phyloP scores from a whole-genome alignment of 2,888 invertebrate species.

The Agelastica alni region DNA sequence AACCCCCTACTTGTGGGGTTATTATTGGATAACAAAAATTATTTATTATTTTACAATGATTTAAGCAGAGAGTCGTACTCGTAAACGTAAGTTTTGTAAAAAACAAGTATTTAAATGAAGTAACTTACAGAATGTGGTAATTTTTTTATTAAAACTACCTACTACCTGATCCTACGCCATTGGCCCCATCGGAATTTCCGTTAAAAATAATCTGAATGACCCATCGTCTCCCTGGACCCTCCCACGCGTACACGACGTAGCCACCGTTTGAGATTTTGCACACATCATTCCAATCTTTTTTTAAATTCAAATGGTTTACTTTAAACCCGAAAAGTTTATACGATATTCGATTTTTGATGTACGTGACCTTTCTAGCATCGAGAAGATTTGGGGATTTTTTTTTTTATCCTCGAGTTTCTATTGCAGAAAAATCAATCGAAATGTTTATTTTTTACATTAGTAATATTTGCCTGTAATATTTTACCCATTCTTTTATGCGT shows the following conservation, averaged over 20 bases:
- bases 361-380: background rate
- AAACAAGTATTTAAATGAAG: too few species aligned
- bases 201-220: constrained; percentile 16
- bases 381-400: constrained; percentile 3
- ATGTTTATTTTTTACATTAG: too few species aligned
- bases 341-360: background rate
- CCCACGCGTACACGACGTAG: constrained; percentile 8
- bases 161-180: constrained; percentile 1
- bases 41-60: too few species aligned
- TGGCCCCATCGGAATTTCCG: constrained; percentile 18
- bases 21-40: too few species aligned
- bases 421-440: too few species aligned
- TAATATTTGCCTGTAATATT: too few species aligned
- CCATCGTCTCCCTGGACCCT: background rate
- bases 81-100: too few species aligned
- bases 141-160: background rate
- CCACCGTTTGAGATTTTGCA: constrained; percentile 19
- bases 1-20: too few species aligned
- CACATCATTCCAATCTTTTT: constrained; percentile 22
- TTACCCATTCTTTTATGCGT: too few species aligned
- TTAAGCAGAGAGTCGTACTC: too few species aligned
- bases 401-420: too few species aligned
- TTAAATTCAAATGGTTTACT: constrained; percentile 16
- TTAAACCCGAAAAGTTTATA: constrained; percentile 1
- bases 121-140: background rate